phyloP scores from a whole-genome alignment of 2,888 invertebrate species.

The Therioaphis trifolii region DNA sequence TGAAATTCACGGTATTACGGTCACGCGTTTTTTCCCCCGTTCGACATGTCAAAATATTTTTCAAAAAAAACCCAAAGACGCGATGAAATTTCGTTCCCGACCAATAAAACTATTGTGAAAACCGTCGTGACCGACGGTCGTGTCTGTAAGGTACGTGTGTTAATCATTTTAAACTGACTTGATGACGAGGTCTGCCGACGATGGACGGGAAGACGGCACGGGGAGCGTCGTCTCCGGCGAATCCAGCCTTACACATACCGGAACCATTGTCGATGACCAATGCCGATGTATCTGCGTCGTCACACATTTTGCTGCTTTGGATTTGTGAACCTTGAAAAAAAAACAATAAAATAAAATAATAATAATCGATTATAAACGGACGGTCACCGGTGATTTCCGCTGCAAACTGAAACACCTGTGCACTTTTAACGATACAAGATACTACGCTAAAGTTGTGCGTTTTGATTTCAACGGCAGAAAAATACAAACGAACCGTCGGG shows the following conservation, averaged over 20 bases:
- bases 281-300: conserved; percentile 95
- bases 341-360: neutral
- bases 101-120: too few species aligned
- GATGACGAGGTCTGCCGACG: conserved; percentile 88
- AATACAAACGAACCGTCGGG: too few species aligned
- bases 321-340: neutral
- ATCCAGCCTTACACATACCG: conserved; percentile 93
- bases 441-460: too few species aligned
- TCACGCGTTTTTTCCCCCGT: too few species aligned
- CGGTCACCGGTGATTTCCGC: neutral
- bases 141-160: too few species aligned
- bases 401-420: neutral
- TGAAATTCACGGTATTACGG: too few species aligned
- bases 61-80: too few species aligned
- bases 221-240: conserved; percentile 90
- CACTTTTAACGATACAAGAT: too few species aligned
- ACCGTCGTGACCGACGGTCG: too few species aligned
- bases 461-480: too few species aligned
- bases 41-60: too few species aligned
- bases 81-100: too few species aligned
- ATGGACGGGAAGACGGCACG: conserved; percentile 90
- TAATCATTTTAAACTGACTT: conserved; percentile 69
- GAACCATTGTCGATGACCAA: conserved; percentile 92
- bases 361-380: neutral
- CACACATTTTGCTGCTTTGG: conserved; percentile 80